Percentiles rank a stretch among this genome's conserved stretches.
These are phyloP conservation scores for Neolamprologus falcicula DNA, from an alignment of 2,113 vertebrate genomes.

Conservation along the genomic window DNA sequence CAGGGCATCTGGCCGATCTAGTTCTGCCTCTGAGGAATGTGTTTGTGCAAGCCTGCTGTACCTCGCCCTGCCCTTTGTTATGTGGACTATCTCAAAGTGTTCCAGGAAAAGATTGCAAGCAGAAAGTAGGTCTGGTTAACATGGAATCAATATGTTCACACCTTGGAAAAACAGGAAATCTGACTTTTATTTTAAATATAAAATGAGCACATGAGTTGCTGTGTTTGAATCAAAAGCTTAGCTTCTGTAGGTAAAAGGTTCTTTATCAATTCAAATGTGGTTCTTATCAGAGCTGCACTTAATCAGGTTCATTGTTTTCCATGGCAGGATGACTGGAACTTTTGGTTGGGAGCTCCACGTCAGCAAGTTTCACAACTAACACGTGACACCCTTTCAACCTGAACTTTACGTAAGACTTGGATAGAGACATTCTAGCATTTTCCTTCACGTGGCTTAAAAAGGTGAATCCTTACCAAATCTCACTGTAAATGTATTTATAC, in stretches of 20 bases:
- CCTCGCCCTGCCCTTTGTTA: conserved; percentile 20
- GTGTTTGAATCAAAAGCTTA: background rate
- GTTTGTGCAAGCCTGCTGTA: conserved; percentile 51
- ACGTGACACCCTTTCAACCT: background rate
- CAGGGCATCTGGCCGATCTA: conserved; percentile 2
- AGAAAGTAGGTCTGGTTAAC: background rate
- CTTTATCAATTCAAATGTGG: background rate
- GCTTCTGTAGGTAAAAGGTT: background rate
- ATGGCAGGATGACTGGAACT: background rate
- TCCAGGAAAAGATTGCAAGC: conserved; percentile 6
- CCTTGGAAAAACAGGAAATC: background rate
- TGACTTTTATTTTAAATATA: background rate
- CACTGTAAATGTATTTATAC: background rate
- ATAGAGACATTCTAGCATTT: background rate
- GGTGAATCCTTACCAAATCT: background rate
- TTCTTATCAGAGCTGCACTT: background rate
- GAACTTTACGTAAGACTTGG: background rate
- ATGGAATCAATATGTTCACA: background rate
- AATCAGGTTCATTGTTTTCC: background rate
- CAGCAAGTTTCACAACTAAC: conserved; percentile 37
- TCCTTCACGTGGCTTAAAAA: background rate
- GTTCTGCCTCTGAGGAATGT: conserved; percentile 48
- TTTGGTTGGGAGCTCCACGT: conserved; percentile 1
- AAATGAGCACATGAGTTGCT: background rate
- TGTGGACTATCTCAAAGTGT: background rate